Conservation (phyloP, 2,888 invertebrate species). For the Nephrotoma appendiculata region DNA sequence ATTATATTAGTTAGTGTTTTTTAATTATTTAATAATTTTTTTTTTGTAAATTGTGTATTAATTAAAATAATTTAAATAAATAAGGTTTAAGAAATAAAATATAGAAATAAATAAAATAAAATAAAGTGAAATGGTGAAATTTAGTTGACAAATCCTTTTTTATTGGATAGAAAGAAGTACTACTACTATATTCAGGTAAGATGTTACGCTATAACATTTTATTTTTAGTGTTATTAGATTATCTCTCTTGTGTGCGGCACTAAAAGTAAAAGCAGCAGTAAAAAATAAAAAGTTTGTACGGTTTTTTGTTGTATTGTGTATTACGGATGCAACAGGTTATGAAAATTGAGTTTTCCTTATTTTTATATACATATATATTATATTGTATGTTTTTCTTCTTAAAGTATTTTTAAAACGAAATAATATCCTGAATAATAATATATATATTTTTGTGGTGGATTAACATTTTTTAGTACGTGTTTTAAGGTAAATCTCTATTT, state of each 20-base stretch:
- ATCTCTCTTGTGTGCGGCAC: neutral
- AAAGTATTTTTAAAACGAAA: neutral
- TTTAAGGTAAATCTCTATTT: no score
- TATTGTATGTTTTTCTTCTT: neutral
- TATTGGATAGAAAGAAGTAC: neutral
- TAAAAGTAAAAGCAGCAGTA: neutral
- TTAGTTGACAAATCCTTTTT: conserved; percentile 4
- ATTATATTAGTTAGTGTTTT: neutral
- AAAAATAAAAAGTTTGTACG: neutral
- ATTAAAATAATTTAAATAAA: neutral
- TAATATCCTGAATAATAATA: no score
- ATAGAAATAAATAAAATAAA: neutral
- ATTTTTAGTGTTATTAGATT: neutral
- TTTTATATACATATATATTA: neutral
- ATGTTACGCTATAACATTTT: neutral
- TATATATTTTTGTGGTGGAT: neutral
- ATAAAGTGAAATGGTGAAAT: conserved; percentile 3
- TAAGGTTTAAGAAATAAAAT: neutral
- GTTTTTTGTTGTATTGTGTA: neutral
- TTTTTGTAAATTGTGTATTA: neutral
- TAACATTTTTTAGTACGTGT: neutral
- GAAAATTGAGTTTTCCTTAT: neutral
- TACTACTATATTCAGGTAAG: conserved; percentile 1
- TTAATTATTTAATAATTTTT: neutral
- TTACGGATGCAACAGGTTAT: neutral